phyloP scores from a whole-genome alignment of 2,113 vertebrate genomes.

The Pelvicachromis taeniatus region DNA sequence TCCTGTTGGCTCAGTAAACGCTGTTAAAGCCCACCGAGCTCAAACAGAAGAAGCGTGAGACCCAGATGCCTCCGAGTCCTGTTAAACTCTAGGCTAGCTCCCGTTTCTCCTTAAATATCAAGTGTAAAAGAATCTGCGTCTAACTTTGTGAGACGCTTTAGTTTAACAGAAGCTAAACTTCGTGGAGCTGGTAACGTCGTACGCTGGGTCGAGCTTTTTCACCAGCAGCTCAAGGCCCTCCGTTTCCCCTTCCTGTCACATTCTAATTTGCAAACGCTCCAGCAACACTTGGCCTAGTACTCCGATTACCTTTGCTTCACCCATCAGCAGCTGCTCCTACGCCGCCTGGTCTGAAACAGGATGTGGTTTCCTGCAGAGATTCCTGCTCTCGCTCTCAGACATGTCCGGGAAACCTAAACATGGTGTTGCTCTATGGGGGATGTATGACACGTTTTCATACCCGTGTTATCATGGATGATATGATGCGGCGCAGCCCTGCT shows the following conservation, averaged over 20 bases:
- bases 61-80: neutral
- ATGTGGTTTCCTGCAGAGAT: neutral
- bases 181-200: neutral
- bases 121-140: neutral
- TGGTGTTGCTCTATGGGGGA: neutral
- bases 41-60: neutral
- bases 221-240: neutral
- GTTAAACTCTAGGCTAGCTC: accelerated
- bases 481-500: neutral
- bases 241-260: neutral
- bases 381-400: neutral
- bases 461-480: neutral
- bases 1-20: neutral
- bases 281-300: neutral
- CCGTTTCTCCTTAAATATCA: neutral
- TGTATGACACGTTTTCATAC: neutral
- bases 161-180: neutral
- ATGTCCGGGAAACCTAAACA: neutral
- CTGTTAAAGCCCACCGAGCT: neutral
- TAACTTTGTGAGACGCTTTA: neutral
- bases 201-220: neutral
- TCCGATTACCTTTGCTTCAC: neutral
- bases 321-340: neutral
- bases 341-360: neutral
- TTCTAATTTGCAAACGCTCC: neutral